Percentiles rank a stretch among this genome's conserved stretches.
phyloP scores from a whole-genome alignment of 2,797 vertebrate genomes.

The Chelon auratus region DNA sequence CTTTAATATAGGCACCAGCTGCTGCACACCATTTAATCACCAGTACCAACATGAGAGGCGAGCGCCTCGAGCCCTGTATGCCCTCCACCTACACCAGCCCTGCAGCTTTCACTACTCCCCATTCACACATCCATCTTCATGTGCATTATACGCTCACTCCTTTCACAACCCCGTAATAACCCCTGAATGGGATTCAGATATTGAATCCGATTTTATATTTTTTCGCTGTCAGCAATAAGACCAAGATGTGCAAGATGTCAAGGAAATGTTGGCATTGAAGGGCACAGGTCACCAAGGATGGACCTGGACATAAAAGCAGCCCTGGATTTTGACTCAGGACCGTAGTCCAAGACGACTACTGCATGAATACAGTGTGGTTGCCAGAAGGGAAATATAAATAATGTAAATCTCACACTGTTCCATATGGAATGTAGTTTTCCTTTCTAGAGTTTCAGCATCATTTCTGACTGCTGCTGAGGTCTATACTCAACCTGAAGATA shows the following conservation, averaged over 20 bases:
- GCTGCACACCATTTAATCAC: constrained; percentile 70
- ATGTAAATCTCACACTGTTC: too few relatives aligned
- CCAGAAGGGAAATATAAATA: too few relatives aligned
- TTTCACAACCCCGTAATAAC: neutral
- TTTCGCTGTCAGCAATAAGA: neutral
- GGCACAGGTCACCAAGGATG: too few relatives aligned
- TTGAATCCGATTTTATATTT: neutral
- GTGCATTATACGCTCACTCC: neutral
- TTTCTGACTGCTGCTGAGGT: too few relatives aligned
- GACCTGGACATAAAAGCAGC: too few relatives aligned
- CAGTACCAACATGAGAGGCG: constrained; percentile 33
- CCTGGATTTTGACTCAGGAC: too few relatives aligned
- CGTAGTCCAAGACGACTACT: too few relatives aligned
- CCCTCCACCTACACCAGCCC: constrained; percentile 36
- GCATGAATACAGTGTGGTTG: too few relatives aligned
- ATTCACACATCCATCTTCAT: neutral
- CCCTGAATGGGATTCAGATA: neutral
- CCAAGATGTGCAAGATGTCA: neutral
- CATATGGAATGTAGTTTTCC: too few relatives aligned
- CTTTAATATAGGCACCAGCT: constrained; percentile 77
- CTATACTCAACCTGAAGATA: too few relatives aligned
- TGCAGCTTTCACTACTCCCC: neutral
- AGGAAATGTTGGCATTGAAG: neutral
- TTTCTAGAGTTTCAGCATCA: too few relatives aligned
- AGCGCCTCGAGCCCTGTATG: constrained; percentile 34